phyloP scores from a whole-genome alignment of 1,140 invertebrate species.

The Nomia melanderi region DNA sequence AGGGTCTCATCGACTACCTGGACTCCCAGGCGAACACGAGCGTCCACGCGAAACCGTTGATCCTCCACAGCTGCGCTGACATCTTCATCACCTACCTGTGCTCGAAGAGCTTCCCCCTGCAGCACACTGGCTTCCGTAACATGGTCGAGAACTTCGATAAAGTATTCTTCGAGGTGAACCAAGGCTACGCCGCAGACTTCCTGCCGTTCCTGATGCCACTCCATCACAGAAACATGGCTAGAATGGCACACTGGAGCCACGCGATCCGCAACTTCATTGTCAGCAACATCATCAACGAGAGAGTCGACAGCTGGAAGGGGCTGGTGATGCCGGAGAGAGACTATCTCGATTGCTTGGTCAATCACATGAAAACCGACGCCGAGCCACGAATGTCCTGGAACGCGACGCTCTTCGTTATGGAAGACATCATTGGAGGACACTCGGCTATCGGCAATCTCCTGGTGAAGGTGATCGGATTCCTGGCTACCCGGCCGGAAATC shows the following conservation, averaged over 20 bases:
- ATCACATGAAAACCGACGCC: conserved; percentile 84
- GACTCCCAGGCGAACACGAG: conserved; percentile 68
- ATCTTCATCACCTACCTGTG: conserved; percentile 94
- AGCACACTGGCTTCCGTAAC: conserved; percentile 84
- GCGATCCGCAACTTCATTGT: conserved; percentile 89
- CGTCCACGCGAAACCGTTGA: conserved; percentile 82
- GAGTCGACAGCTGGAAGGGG: conserved; percentile 82
- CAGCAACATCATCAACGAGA: conserved; percentile 85
- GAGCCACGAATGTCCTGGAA: conserved; percentile 83
- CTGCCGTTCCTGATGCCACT: conserved; percentile 91
- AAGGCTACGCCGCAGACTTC: conserved; percentile 93
- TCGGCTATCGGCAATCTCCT: conserved; percentile 92
- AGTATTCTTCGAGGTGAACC: conserved; percentile 95
- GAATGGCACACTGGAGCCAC: conserved; percentile 85
- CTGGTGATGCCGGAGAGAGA: conserved; percentile 75
- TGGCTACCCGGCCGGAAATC: conserved; percentile 85
- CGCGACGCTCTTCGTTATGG: conserved; percentile 89
- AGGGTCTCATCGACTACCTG: conserved; percentile 83
- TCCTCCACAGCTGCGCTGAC: conserved; percentile 89
- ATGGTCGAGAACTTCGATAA: conserved; percentile 89
- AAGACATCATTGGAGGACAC: conserved; percentile 93
- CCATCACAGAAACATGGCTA: conserved; percentile 86
- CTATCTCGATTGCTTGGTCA: conserved; percentile 89
- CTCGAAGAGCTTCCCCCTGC: conserved; percentile 86
- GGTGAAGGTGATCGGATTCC: conserved; percentile 87